These are phyloP conservation scores for Huso huso DNA, from an alignment of 2,797 vertebrate genomes.

Conservation along the genomic window DNA sequence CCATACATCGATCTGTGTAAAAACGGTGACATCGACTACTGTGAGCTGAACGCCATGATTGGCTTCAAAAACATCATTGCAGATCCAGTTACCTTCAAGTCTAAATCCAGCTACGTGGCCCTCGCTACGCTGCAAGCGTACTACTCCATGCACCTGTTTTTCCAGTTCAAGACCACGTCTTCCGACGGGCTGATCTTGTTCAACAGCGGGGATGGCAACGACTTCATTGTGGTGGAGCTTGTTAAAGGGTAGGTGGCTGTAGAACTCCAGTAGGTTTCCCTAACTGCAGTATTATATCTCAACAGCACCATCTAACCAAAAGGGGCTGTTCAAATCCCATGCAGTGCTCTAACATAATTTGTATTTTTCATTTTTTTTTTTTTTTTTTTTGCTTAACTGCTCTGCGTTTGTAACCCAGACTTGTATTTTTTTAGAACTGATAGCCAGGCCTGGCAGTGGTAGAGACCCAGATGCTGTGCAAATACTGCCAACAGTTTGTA, in stretches of 20 bases:
- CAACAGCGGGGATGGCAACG: constrained; percentile 94
- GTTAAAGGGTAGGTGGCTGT: constrained; percentile 82
- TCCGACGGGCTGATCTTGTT: constrained; percentile 91
- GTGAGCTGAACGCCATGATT: constrained; percentile 93
- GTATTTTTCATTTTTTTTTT: too few relatives aligned
- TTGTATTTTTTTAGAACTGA: too few relatives aligned
- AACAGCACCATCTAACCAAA: background rate
- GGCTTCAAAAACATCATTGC: constrained; percentile 97
- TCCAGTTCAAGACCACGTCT: constrained; percentile 98
- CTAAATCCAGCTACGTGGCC: constrained; percentile 89
- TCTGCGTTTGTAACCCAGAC: too few relatives aligned
- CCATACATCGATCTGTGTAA: constrained; percentile 98
- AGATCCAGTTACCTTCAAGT: constrained; percentile 96
- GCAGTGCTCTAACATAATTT: constrained; percentile 3
- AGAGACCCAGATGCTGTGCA: background rate
- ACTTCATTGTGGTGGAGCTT: constrained; percentile 97
- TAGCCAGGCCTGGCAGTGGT: background rate
- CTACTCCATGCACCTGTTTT: constrained; percentile 98
- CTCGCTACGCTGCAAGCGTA: constrained; percentile 91
- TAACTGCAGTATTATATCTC: background rate
- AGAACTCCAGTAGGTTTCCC: background rate
- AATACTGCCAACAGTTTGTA: background rate
- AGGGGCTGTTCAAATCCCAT: background rate
- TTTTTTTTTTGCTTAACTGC: too few relatives aligned
- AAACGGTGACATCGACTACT: constrained; percentile 97